Evolutionary conservation across 1,140 invertebrate genomes (phyloP), one percentile per base, ranked within the genome.

Genomic region (Apis dorsata): DNA sequence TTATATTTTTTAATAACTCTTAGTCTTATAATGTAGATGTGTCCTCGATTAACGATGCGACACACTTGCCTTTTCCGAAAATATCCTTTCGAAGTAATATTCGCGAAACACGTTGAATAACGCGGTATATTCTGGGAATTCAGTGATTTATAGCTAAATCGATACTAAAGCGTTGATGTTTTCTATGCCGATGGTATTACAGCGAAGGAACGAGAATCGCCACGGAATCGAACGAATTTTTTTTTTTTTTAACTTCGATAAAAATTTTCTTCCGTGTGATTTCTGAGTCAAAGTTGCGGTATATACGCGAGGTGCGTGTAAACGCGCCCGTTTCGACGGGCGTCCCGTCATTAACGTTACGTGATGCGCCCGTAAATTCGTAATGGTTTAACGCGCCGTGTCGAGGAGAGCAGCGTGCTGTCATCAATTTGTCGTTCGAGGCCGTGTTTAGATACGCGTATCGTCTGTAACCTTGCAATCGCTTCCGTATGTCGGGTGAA

Each of bases 351-450:
- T 75, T 75, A 85, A 24, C 78, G 78, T 85, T 86, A 81, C 78
- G 85, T 76, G 85, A 84, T 62, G 68, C 73, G 75, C 55, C 28
- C 73, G 81, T 69, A 86, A 87, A 86, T 84, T 86, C 76, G 75
- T 51, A 76, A 68, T 76, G 76, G 57, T 74, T 74, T 82, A 62
- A 78, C 85, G 53, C 71, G 53, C 71, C 63, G 60, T 28, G 28
- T 19, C 21, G 79, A n/a, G 28, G 68, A 80, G 69, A 59, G 55
- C 63, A 53, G 70, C 49, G 44, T 66, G 70, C 76, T 60, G 72
- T 83, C 86, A 68, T 85, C 84, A 76, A 86, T 88, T 85, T 86
- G 78, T 88, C 77, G 66, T 86, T 84, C 80, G 78, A 68, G 57
- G 73, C 34, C 66, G 66, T 53, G 75, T 84, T 86, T 85, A 75